Evolutionary conservation across 2,797 vertebrate species (phyloP).

Genomic region (Aldrovandia affinis): DNA sequence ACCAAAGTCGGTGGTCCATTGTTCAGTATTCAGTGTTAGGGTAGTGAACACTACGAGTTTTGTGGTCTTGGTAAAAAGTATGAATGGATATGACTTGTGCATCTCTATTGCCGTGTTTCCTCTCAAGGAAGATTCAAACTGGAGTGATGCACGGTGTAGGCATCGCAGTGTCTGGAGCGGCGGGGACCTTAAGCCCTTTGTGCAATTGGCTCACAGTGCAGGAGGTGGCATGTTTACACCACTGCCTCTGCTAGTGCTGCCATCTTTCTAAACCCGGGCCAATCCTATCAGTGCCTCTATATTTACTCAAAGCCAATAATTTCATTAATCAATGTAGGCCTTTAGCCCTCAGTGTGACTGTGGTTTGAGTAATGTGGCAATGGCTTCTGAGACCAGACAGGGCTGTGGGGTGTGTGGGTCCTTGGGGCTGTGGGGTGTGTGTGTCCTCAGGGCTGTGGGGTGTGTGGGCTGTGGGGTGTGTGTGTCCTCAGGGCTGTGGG

Average conservation of each 20-base stretch:
- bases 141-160: not conserved
- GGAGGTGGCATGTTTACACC: not conserved
- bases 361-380: not conserved
- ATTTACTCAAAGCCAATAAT: slow-evolving; percentile 51
- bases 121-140: not conserved
- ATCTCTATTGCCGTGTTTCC: not conserved
- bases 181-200: not conserved
- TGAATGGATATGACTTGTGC: not conserved
- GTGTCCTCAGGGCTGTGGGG: not conserved
- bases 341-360: not conserved
- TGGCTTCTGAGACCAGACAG: not conserved
- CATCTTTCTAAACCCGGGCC: slow-evolving; percentile 35
- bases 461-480: too few relatives aligned
- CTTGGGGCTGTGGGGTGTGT: not conserved
- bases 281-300: slow-evolving; percentile 45
- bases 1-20: not conserved
- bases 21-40: not conserved
- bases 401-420: not conserved
- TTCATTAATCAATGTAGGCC: slow-evolving; percentile 34
- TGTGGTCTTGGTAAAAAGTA: too few relatives aligned
- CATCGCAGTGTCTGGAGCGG: not conserved
- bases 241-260: not conserved
- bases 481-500: not conserved
- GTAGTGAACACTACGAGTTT: not conserved
- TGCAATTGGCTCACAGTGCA: not conserved